Percentiles rank a stretch among this genome's conserved stretches.
Conservation (phyloP, 1,140 invertebrate species). For the Cheumatopsyche charites region DNA sequence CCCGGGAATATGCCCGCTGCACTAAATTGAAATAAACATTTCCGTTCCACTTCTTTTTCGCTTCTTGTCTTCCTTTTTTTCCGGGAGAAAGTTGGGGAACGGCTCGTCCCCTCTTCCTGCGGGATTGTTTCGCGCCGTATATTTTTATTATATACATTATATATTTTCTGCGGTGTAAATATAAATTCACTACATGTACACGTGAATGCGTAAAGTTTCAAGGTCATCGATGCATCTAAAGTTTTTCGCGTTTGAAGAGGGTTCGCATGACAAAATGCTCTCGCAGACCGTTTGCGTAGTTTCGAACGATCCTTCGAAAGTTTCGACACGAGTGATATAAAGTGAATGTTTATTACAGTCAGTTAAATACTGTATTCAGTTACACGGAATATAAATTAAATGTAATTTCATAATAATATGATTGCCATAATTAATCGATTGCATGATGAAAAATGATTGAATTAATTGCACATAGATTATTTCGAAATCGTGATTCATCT, state of each 20-base stretch:
- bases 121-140: too few relatives aligned
- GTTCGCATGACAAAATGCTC: neutral
- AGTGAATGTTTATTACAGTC: too few relatives aligned
- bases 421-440: too few relatives aligned
- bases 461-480: too few relatives aligned
- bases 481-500: too few relatives aligned
- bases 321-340: neutral
- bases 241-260: constrained; percentile 1
- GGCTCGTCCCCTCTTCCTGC: neutral
- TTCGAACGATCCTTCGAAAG: neutral
- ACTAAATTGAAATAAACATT: constrained; percentile 50
- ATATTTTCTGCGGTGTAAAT: neutral
- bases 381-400: too few relatives aligned
- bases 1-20: constrained; percentile 45
- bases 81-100: constrained; percentile 16
- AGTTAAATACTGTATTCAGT: too few relatives aligned
- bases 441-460: too few relatives aligned
- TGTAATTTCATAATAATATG: too few relatives aligned
- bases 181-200: neutral
- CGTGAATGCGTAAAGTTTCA: constrained; percentile 16
- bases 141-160: too few relatives aligned
- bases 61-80: neutral
- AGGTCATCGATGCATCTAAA: constrained; percentile 19
- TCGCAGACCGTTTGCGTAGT: neutral
- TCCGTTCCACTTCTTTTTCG: constrained; percentile 47